Evolutionary conservation across 2,797 vertebrate genomes (phyloP).

Genomic region (Eupleurogrammus muticus): DNA sequence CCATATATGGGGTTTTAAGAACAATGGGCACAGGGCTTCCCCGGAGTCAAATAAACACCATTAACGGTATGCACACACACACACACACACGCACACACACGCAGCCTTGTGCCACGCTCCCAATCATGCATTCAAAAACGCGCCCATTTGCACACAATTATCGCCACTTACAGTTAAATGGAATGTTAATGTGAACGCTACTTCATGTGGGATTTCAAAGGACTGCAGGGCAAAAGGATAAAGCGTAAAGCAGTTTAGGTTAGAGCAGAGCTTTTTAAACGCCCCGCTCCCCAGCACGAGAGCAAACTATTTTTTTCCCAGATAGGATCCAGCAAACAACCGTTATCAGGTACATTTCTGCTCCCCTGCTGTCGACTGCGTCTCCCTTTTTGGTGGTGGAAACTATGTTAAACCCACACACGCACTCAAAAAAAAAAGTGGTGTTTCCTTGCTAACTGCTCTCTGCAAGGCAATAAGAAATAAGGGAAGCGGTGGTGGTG

Average conservation of each 20-base stretch:
- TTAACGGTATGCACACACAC: slow-evolving; percentile 49
- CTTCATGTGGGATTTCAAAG: slow-evolving; percentile 53
- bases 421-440: slow-evolving; percentile 40
- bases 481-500: neutral
- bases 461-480: slow-evolving; percentile 16
- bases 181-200: slow-evolving; percentile 62
- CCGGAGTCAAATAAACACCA: slow-evolving; percentile 71
- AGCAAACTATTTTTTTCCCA: slow-evolving; percentile 45
- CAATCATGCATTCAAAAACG: slow-evolving; percentile 56
- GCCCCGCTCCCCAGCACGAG: slow-evolving; percentile 12
- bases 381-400: slow-evolving; percentile 55
- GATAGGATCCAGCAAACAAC: slow-evolving; percentile 28
- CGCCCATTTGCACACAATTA: slow-evolving; percentile 71
- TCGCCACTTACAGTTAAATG: slow-evolving; percentile 60
- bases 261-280: slow-evolving; percentile 27
- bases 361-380: slow-evolving; percentile 8
- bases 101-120: slow-evolving; percentile 20
- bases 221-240: slow-evolving; percentile 41
- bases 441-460: slow-evolving; percentile 63
- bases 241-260: slow-evolving; percentile 41
- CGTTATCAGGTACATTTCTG: slow-evolving; percentile 29
- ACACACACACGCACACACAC: slow-evolving; percentile 20
- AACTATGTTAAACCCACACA: slow-evolving; percentile 67
- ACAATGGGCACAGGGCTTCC: slow-evolving; percentile 78
- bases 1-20: slow-evolving; percentile 84